These are phyloP conservation scores for Actenoides lindsayi DNA, from an alignment of 2,113 vertebrate genomes.

Conservation along the genomic window DNA sequence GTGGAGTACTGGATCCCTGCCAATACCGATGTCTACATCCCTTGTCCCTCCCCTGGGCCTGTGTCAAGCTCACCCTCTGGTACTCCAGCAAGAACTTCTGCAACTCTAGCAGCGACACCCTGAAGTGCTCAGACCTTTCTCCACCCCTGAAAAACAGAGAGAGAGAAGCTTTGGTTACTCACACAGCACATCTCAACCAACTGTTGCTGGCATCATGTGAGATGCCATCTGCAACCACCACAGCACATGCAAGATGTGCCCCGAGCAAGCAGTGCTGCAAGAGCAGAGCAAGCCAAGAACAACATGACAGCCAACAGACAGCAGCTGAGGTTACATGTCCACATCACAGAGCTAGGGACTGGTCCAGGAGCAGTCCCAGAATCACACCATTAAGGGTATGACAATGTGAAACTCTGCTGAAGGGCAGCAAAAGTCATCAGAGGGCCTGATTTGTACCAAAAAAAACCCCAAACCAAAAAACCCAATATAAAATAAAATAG, in stretches of 20 bases:
- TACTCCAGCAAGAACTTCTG: constrained; percentile 89
- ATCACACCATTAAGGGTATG: neutral
- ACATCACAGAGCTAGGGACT: neutral
- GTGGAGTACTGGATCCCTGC: accelerated
- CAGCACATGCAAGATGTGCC: neutral
- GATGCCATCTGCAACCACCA: neutral
- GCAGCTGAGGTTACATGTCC: neutral
- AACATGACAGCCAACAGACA: neutral
- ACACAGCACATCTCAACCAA: neutral
- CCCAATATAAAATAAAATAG: too few species aligned
- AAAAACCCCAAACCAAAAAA: neutral
- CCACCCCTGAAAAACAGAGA: constrained; percentile 75
- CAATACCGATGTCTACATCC: accelerated
- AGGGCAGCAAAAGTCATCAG: neutral
- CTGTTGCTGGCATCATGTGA: neutral
- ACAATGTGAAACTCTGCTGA: neutral
- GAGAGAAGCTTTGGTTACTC: neutral
- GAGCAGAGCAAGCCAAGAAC: neutral
- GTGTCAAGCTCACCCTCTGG: constrained; percentile 83
- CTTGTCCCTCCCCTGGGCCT: neutral
- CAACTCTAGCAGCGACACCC: constrained; percentile 86
- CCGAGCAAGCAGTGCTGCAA: accelerated
- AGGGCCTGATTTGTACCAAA: neutral
- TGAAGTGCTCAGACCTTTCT: constrained; percentile 85
- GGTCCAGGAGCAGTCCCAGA: neutral